A percentile compares a stretch with the other conserved stretches of the same genome.
Conservation (phyloP, 2,888 invertebrate genomes). For the Achlya flavicornis region DNA sequence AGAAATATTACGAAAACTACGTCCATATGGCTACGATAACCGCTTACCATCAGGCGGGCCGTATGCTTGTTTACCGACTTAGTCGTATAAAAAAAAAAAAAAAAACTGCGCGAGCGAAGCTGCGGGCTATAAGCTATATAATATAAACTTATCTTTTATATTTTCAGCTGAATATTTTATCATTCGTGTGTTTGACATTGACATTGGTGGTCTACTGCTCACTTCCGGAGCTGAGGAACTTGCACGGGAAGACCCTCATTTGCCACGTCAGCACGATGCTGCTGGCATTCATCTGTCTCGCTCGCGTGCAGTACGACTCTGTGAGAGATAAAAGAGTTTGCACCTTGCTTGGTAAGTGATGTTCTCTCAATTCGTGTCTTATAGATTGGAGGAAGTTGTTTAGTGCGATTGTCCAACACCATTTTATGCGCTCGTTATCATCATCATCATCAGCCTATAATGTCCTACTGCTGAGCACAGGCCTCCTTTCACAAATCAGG, state of each 20-base stretch:
- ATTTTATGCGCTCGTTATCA: no score
- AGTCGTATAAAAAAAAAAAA: no score
- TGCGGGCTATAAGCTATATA: no score
- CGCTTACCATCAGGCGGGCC: no score
- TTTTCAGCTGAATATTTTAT: slow-evolving; percentile 79
- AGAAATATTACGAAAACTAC: no score
- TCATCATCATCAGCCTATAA: no score
- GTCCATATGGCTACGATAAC: no score
- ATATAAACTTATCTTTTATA: slow-evolving; percentile 2
- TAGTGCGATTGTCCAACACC: no score
- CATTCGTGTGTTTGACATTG: slow-evolving; percentile 85
- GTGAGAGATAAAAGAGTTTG: slow-evolving; percentile 72
- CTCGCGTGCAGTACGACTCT: slow-evolving; percentile 77
- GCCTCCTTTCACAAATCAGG: no score
- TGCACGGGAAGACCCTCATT: slow-evolving; percentile 89
- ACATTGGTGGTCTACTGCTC: slow-evolving; percentile 87
- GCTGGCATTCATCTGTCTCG: slow-evolving; percentile 85
- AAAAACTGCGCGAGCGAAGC: no score
- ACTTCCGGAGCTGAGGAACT: slow-evolving; percentile 87
- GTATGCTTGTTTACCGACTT: no score
- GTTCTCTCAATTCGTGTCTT: background rate
- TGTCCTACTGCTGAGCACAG: no score
- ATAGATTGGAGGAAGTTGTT: background rate
- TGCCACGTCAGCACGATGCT: slow-evolving; percentile 87
- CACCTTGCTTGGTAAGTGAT: slow-evolving; percentile 77